Evolutionary conservation across 2,888 invertebrate species (phyloP), one percentile per base, ranked within the genome.

Genomic region (Erebia epiphron): DNA sequence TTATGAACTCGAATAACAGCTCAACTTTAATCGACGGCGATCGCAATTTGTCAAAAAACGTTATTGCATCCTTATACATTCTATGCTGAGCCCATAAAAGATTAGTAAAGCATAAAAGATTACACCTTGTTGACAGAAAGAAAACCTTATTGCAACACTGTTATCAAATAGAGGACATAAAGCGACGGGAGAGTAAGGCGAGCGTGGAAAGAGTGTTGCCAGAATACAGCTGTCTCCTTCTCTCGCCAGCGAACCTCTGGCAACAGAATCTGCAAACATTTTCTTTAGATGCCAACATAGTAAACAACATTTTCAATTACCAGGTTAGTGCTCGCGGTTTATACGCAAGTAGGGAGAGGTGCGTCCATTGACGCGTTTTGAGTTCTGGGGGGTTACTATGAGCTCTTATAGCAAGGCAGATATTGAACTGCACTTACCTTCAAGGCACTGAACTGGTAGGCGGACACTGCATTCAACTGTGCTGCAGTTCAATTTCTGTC

Each of bases 241-340:
- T 99, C 10, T 99, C 99, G 0, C 99, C 99, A 0, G 98, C 98
- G 8, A 98, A 98, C 91, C 94, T 99, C 71, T 99, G 99, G 99
- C 96, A 96, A 78, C 96, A 97, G 84, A 97, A 97, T 85, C 92
- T 96, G 46, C 96, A 97, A 79, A 94, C 95, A 57, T 98, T 97
- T 85, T 95, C 96, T 67, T 94, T 96, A 75, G 98, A 98, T 85
- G 94, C 95, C 13, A 96, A 97, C 82, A 95, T 98, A 75, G 94
- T 98, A 74, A 95, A 95, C 77, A 98, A 98, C 0, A 95, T 98
- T 73, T 97, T 96, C 87, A 96, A 95, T 77, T 95, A 97, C 88
- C 97, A 98, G 94, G 97, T 97, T 93, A 67, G 68, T 56, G 50
- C 13, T 63, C 41, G 7, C 7, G 35, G 35, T 35, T 35, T 35